Evolutionary conservation across 2,888 invertebrate species (phyloP), one percentile per base, ranked within the genome.

Genomic region (Oxycera nigricornis): DNA sequence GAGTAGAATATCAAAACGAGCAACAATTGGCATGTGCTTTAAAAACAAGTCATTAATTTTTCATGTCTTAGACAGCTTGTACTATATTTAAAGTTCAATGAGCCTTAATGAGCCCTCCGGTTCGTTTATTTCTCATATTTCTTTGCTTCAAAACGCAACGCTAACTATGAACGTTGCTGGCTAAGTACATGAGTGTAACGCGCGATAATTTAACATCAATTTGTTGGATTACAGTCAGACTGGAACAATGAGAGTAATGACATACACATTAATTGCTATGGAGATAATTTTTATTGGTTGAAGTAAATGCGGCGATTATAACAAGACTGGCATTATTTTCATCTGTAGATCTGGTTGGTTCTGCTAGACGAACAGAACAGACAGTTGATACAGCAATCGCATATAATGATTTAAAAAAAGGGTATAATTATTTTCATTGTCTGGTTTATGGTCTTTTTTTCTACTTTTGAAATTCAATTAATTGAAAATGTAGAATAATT

Each of bases 51-150:
- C 20, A 62, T 62, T 6, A 14, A 4, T 31, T 35, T 22, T 62
- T 55, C 24, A 55, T 35, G 22, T 62, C 20, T n/a, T 70, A 52
- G 35, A 65, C 24, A 68, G 17, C 46, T 68, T 46, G 50, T 68
- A 68, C 50, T 26, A 46, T 50, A 68, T 68, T 46, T 6, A 31
- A 55, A 70, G 70, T 55, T 70, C 70, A 70, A 70, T 31, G 68
- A 68, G 68, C 50, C 52, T 65, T 68, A 50, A 46, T 68, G 52
- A 55, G 70, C 52, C 70, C 55, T 70, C 52, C 55, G 55, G 70
- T 52, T 70, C 31, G 52, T 70, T 55, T 70, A 31, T 28, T 70
- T 22, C 31, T 22, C 50, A 50, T 70, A 20, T n/a, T n/a, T n/a
- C n/a, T n/a, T n/a, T 55, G 55, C 31, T 55, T 24, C 55, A 55